Base-by-base conservation (phyloP, 2,888 invertebrate genomes). In the Apodemia hepburni region DNA sequence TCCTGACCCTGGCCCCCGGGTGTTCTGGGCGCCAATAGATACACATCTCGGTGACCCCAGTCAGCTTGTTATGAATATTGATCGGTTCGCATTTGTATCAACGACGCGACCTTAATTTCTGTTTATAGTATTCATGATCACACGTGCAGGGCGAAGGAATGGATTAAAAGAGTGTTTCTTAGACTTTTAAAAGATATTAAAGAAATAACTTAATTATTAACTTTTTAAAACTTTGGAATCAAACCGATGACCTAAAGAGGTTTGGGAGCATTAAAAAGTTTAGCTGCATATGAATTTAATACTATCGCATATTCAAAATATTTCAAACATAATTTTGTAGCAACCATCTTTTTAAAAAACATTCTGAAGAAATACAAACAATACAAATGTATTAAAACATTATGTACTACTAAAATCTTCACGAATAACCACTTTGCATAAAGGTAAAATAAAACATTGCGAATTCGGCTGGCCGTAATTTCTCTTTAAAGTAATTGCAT, bases 71-170 rank as follows among this genome's bases (percentile, higher is more conserved):
- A 76, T 81, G 79, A 81, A 84, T 84, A 85, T 84, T 82, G 82
- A 85, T 84, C 78, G 74, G 67, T 73, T 69, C 77, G 63, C 64
- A 65, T 73, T 69, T 77, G 78, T 80, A 81, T 78, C 78, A 76
- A 78, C 73, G 77, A 68, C 67, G 68, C 77, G 83, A 78, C 84
- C 82, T 82, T 84, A 85, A 85, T 85, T 78, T 78, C 77, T 82
- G 79, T 82, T 81, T 78, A 81, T 77, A 77, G 76, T 77, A 79
- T 82, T 77, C 79, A 74, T 68, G 74, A 80, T 79, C 74, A 82
- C 78, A 75, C 80, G 75, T 74, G 75, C 66, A 66, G 54, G 60
- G 59, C 58, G 22, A 27, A 22, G 63, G 51, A 60, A 62, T 57
- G 68, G 58, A 60, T 60, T 45, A 63, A 59, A 18, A 29, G 61